These are phyloP conservation scores for Drosophila melanosoma DNA, from an alignment of 2,888 invertebrate genomes.

Conservation along the genomic window DNA sequence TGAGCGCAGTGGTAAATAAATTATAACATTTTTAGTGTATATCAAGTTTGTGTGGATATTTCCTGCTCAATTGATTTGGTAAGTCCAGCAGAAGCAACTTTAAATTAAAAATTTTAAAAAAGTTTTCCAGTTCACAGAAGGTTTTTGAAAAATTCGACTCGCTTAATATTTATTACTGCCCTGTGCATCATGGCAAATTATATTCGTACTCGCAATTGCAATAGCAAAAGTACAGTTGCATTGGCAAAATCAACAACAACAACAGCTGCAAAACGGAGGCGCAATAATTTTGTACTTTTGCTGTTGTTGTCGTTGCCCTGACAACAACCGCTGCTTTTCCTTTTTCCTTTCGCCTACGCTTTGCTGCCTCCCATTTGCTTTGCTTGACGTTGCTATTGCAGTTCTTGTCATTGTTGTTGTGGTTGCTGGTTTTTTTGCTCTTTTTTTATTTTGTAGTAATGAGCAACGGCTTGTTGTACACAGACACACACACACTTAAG, in stretches of 20 bases:
- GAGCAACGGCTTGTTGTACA: constrained; percentile 40
- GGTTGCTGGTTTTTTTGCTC: constrained; percentile 32
- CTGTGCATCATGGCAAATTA: background rate
- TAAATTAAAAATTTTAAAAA: constrained; percentile 24
- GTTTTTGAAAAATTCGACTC: constrained; percentile 27
- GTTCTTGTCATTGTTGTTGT: constrained; percentile 43
- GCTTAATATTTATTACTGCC: background rate
- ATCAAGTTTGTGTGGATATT: constrained; percentile 38
- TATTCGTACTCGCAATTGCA: constrained; percentile 29
- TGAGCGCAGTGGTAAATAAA: constrained; percentile 16
- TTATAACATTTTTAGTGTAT: constrained; percentile 22
- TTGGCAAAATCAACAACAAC: constrained; percentile 29
- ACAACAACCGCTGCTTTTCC: constrained; percentile 41
- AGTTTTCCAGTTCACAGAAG: constrained; percentile 47
- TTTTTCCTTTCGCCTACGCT: constrained; percentile 56
- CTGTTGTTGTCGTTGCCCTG: constrained; percentile 35
- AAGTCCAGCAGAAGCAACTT: constrained; percentile 36
- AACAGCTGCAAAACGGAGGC: constrained; percentile 63
- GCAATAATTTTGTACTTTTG: constrained; percentile 47
- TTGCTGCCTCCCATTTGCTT: constrained; percentile 44
- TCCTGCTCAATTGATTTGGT: constrained; percentile 33
- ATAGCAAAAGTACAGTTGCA: constrained; percentile 33
- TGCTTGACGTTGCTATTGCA: constrained; percentile 35
- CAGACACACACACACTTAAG: background rate
- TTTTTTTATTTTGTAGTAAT: constrained; percentile 49